phyloP scores from a whole-genome alignment of 1,140 invertebrate genomes.

The Camponotus floridanus region DNA sequence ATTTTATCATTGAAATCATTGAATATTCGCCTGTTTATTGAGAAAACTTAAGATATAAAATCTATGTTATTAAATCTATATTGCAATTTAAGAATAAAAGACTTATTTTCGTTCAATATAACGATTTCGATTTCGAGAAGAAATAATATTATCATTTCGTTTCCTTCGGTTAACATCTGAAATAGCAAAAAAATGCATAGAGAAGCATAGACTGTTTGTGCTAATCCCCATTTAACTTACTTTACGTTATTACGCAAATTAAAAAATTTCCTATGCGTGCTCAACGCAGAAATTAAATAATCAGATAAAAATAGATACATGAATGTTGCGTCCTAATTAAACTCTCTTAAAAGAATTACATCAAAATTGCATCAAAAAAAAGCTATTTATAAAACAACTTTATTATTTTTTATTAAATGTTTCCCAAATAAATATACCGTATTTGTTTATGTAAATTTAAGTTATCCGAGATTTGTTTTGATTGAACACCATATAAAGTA shows the following conservation, averaged over 20 bases:
- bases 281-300: constrained; percentile 26
- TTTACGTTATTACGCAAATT: constrained; percentile 38
- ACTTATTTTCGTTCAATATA: not conserved
- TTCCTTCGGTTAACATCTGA: not conserved
- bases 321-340: constrained; percentile 22
- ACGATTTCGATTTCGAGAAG: not conserved
- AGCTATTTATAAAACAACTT: not conserved
- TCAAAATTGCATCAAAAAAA: not conserved
- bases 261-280: constrained; percentile 2
- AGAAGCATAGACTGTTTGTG: not conserved
- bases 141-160: not conserved
- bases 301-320: constrained; percentile 47
- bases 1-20: not conserved
- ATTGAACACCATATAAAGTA: too few species aligned
- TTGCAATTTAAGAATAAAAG: too few species aligned
- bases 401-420: not conserved
- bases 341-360: not conserved
- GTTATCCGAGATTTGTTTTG: not conserved
- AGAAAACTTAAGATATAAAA: not conserved
- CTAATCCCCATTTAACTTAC: not conserved
- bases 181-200: not conserved
- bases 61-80: too few species aligned
- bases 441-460: constrained; percentile 2
- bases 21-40: not conserved
- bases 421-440: not conserved